phyloP scores from a whole-genome alignment of 2,113 vertebrate species.

The Cyanoderma ruficeps region DNA sequence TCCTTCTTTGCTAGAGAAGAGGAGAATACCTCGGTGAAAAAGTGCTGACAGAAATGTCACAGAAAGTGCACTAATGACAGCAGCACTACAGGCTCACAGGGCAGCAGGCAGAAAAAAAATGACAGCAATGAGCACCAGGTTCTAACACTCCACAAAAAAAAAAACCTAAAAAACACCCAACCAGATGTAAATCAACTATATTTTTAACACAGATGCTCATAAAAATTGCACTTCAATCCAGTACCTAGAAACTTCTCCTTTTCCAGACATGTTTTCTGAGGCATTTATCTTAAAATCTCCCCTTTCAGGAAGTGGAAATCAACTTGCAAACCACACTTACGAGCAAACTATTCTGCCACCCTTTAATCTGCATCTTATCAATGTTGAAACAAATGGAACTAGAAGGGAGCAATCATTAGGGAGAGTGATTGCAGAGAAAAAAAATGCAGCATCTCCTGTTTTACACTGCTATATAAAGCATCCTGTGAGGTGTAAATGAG shows the following conservation, averaged over 20 bases:
- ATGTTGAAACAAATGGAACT: not conserved
- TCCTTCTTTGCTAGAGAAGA: not conserved
- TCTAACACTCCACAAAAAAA: not conserved
- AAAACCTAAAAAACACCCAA: not conserved
- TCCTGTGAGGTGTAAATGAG: not conserved
- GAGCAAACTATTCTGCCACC: not conserved
- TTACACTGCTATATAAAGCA: not conserved
- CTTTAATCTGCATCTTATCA: not conserved
- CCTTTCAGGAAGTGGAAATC: not conserved
- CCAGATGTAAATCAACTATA: not conserved
- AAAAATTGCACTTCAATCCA: not conserved
- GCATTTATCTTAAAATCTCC: not conserved
- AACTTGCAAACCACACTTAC: not conserved
- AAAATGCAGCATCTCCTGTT: rapidly evolving
- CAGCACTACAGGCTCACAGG: not conserved
- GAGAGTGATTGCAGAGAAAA: not conserved
- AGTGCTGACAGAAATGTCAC: not conserved
- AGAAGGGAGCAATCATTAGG: not conserved
- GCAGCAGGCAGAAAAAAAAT: not conserved
- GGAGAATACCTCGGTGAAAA: not conserved
- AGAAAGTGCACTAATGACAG: not conserved
- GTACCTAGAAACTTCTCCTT: not conserved
- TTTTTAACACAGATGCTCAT: not conserved
- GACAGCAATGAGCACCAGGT: not conserved
- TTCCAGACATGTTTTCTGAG: not conserved